Percentiles rank a stretch among this genome's conserved stretches.
These are phyloP conservation scores for Himalopsyche phryganea DNA, from an alignment of 1,140 invertebrate genomes.

Conservation along the genomic window DNA sequence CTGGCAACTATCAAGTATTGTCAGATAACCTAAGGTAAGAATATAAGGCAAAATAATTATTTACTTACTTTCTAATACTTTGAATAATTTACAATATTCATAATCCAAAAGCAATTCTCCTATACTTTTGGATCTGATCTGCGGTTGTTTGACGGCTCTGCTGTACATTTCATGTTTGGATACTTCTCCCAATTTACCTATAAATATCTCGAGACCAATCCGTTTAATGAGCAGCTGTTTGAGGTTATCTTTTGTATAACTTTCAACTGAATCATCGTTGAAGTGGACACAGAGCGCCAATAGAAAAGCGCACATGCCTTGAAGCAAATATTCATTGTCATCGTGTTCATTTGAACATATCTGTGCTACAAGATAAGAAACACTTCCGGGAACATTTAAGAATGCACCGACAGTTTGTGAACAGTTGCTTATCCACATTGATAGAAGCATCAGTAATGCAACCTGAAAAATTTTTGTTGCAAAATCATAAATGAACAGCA, in stretches of 20 bases:
- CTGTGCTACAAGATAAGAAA: constrained; percentile 80
- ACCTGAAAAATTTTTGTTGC: no score
- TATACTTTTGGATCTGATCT: constrained; percentile 72
- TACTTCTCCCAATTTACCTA: constrained; percentile 82
- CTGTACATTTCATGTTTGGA: constrained; percentile 88
- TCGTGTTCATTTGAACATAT: constrained; percentile 77
- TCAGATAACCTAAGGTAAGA: no score
- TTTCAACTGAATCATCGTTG: constrained; percentile 82
- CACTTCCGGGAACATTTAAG: constrained; percentile 76
- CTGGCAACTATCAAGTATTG: no score
- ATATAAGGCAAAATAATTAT: no score
- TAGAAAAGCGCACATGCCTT: constrained; percentile 91
- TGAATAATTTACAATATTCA: constrained; percentile 90
- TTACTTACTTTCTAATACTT: constrained; percentile 67
- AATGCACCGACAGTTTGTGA: constrained; percentile 80
- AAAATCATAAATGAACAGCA: no score
- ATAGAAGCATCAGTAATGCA: constrained; percentile 87
- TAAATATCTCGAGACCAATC: constrained; percentile 87
- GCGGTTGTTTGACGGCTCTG: constrained; percentile 88
- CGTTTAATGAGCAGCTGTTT: constrained; percentile 82
- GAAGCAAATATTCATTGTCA: constrained; percentile 82
- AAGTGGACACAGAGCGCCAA: constrained; percentile 90
- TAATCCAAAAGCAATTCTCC: constrained; percentile 88
- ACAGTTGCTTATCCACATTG: constrained; percentile 86
- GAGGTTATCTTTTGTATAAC: constrained; percentile 78